A percentile compares a stretch with the other conserved stretches of the same genome.
phyloP scores from a whole-genome alignment of 1,140 invertebrate species.

The Zaprionus vittiger region DNA sequence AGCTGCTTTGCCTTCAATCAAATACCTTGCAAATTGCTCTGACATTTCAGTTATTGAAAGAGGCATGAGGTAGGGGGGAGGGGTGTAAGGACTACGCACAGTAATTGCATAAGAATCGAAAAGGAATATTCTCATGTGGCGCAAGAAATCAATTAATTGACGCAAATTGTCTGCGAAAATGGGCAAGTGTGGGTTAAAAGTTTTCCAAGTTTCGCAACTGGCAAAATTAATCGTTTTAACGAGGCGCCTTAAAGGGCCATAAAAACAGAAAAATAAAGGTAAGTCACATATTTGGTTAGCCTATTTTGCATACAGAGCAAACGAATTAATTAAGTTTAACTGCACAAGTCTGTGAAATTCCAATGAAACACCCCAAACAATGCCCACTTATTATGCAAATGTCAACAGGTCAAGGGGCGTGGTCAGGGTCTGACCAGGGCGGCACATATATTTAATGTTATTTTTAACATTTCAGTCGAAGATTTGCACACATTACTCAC shows the following conservation, averaged over 20 bases:
- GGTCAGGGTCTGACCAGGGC: constrained; percentile 8
- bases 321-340: constrained; percentile 74
- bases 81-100: constrained; percentile 11
- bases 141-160: constrained; percentile 75
- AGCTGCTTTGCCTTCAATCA: constrained; percentile 5
- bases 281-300: constrained; percentile 11
- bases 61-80: background rate
- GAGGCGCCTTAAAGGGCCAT: constrained; percentile 49
- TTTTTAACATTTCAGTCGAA: constrained; percentile 64
- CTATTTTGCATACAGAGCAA: constrained; percentile 33
- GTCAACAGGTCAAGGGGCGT: constrained; percentile 69
- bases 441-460: constrained; percentile 56
- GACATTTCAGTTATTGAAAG: constrained; percentile 21
- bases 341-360: constrained; percentile 47
- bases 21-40: constrained; percentile 26
- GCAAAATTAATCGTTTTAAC: constrained; percentile 35
- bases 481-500: constrained; percentile 74
- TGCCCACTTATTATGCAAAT: constrained; percentile 65
- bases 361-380: constrained; percentile 23
- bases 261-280: constrained; percentile 24
- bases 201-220: constrained; percentile 3
- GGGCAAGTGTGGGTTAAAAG: constrained; percentile 55
- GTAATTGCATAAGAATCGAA: constrained; percentile 60
- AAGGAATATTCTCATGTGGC: constrained; percentile 40
- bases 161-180: constrained; percentile 79